A percentile compares a stretch with the other conserved stretches of the same genome.
phyloP scores from a whole-genome alignment of 2,113 vertebrate genomes.

The Jaculus jaculus region DNA sequence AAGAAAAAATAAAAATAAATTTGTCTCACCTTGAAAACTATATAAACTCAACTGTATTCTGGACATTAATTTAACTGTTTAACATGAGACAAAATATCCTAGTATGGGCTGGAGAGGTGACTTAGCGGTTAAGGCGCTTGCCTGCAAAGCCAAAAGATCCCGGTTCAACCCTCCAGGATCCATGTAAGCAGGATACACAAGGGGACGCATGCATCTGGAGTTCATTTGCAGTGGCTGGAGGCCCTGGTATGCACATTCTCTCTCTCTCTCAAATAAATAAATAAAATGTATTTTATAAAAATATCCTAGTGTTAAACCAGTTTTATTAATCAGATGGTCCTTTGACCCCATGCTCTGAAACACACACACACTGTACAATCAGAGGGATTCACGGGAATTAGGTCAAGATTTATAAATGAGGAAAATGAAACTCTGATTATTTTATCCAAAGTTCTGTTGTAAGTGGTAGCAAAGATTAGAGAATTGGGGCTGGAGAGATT shows the following conservation, averaged over 20 bases:
- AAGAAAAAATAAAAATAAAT: too few relatives aligned
- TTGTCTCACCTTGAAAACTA: not conserved
- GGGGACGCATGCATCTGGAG: too few relatives aligned
- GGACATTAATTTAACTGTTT: not conserved
- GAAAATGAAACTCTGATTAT: conserved; percentile 20
- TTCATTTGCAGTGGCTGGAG: too few relatives aligned
- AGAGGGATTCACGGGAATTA: not conserved
- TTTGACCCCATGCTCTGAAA: not conserved
- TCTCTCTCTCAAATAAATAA: too few relatives aligned
- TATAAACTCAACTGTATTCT: not conserved
- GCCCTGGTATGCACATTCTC: too few relatives aligned
- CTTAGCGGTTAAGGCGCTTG: too few relatives aligned
- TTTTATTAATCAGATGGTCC: not conserved
- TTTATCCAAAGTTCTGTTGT: conserved; percentile 23
- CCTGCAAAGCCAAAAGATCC: too few relatives aligned
- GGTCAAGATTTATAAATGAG: conserved; percentile 1
- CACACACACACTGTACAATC: not conserved
- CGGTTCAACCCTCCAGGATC: too few relatives aligned
- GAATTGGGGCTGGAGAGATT: too few relatives aligned
- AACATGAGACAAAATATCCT: not conserved
- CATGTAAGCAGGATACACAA: too few relatives aligned
- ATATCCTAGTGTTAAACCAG: not conserved
- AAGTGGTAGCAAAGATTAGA: conserved; percentile 20
- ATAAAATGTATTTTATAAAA: too few relatives aligned
- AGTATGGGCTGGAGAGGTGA: too few relatives aligned